A percentile compares a stretch with the other conserved stretches of the same genome.
phyloP scores from a whole-genome alignment of 2,888 invertebrate genomes.

The Campoplex nolae region DNA sequence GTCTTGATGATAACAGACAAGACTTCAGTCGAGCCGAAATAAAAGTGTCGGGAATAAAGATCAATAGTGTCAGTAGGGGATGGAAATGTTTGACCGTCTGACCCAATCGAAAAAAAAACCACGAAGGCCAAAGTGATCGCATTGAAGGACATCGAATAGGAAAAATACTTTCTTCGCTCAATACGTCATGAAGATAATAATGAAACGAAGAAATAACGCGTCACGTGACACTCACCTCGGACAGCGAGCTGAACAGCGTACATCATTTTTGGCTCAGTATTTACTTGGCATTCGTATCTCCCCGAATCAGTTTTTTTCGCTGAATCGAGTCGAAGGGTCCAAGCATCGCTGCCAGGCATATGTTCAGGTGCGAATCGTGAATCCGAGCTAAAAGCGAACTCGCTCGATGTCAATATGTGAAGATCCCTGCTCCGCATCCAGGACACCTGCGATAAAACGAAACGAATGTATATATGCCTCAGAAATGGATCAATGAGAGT shows the following conservation, averaged over 20 bases:
- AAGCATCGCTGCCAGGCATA: conserved; percentile 85
- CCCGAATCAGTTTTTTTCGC: conserved; percentile 88
- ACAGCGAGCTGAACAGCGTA: conserved; percentile 88
- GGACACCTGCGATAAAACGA: conserved; percentile 86
- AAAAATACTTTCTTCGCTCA: neutral
- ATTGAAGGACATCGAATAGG: neutral
- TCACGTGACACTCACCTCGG: conserved; percentile 84
- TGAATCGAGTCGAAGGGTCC: conserved; percentile 88
- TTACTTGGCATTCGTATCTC: conserved; percentile 91
- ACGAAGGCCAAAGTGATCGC: neutral
- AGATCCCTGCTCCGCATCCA: conserved; percentile 91
- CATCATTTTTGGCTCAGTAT: conserved; percentile 91
- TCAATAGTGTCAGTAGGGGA: neutral
- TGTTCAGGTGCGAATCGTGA: conserved; percentile 87
- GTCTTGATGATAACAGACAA: neutral
- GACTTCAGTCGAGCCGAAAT: neutral
- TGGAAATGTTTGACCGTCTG: neutral
- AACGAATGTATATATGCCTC: conserved; percentile 11
- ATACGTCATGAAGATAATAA: neutral
- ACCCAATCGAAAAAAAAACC: neutral
- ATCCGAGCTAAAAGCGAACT: conserved; percentile 89
- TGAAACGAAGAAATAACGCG: neutral
- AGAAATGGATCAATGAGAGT: conserved; percentile 23
- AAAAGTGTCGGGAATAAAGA: neutral
- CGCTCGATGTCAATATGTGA: conserved; percentile 89